phyloP scores from a whole-genome alignment of 2,888 invertebrate species.

The Stenchaetothrips biformis region DNA sequence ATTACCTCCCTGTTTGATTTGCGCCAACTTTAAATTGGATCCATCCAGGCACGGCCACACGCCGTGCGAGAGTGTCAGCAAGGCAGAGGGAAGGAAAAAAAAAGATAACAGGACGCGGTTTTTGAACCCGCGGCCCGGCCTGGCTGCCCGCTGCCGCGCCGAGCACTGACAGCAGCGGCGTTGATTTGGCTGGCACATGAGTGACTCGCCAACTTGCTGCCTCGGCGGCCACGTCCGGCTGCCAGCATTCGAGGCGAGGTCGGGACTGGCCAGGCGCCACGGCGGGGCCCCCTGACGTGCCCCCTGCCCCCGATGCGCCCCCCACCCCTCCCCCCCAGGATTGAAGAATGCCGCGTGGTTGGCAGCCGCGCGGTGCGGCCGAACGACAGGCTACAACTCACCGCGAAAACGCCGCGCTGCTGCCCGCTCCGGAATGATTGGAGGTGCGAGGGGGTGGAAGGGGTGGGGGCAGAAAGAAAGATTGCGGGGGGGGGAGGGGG shows the following conservation, averaged over 20 bases:
- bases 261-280: too few relatives aligned
- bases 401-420: not conserved
- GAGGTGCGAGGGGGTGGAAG: not conserved
- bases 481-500: not conserved
- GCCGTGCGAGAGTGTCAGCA: too few relatives aligned
- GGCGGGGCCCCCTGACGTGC: not conserved
- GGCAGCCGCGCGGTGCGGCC: not conserved
- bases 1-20: slow-evolving; percentile 14
- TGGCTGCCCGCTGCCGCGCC: too few relatives aligned
- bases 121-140: too few relatives aligned
- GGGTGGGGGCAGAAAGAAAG: not conserved
- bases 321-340: not conserved
- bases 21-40: slow-evolving; percentile 22
- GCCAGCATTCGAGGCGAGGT: too few relatives aligned
- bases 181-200: too few relatives aligned
- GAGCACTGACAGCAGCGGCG: too few relatives aligned
- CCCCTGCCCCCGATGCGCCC: not conserved
- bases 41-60: not conserved
- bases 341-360: not conserved
- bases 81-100: too few relatives aligned
- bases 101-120: too few relatives aligned
- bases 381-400: not conserved
- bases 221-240: too few relatives aligned
- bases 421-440: not conserved
- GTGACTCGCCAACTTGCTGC: too few relatives aligned